Evolutionary conservation across 2,888 invertebrate genomes (phyloP).

Genomic region (Rhagonycha fulva): DNA sequence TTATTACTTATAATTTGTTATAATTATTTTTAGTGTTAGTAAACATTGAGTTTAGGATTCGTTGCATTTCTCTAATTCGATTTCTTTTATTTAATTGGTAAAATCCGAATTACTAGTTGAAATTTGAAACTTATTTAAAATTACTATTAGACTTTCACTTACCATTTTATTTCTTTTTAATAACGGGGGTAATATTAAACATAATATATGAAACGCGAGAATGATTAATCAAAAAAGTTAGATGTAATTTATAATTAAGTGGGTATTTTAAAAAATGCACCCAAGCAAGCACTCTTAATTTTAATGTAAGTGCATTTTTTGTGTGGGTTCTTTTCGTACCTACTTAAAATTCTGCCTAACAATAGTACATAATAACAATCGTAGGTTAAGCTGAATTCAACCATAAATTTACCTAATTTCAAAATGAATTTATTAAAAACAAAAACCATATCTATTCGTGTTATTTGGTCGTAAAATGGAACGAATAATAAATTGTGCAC

Average conservation of each 20-base stretch:
- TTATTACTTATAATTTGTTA: neutral
- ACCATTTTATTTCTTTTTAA: neutral
- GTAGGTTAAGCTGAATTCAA: neutral
- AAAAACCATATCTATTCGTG: neutral
- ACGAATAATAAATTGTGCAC: too few relatives aligned
- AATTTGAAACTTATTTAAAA: neutral
- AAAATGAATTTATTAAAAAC: neutral
- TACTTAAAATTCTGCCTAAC: neutral
- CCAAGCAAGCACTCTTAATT: neutral
- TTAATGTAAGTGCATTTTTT: neutral
- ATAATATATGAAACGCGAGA: neutral
- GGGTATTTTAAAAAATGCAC: neutral
- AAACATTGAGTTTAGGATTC: neutral
- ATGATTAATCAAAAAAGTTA: too few relatives aligned
- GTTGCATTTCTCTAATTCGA: neutral
- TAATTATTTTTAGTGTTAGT: neutral
- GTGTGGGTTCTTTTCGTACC: neutral
- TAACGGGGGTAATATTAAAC: neutral
- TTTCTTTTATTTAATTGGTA: neutral
- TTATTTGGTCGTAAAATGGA: neutral
- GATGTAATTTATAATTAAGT: too few relatives aligned
- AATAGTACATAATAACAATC: neutral
- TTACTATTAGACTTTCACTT: neutral
- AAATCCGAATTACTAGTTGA: neutral
- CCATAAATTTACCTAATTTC: too few relatives aligned